phyloP scores from a whole-genome alignment of 2,113 vertebrate species.

The Eleginops maclovinus region DNA sequence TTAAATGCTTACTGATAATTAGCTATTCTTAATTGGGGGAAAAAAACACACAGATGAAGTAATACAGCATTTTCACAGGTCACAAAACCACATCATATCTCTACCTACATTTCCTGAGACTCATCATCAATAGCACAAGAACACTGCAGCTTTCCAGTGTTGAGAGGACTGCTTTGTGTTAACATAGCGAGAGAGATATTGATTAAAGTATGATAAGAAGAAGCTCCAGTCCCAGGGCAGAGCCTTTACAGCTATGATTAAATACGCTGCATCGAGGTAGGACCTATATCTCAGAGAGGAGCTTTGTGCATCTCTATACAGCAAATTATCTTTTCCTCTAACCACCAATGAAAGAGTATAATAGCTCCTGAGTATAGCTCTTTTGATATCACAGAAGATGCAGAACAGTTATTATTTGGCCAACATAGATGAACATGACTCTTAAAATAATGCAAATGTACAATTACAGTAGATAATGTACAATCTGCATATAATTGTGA shows the following conservation, averaged over 20 bases:
- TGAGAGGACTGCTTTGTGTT: conserved; percentile 77
- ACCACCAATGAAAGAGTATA: conserved; percentile 25
- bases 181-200: conserved; percentile 80
- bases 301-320: conserved; percentile 46
- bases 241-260: conserved; percentile 76
- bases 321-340: conserved; percentile 49
- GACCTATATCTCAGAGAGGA: conserved; percentile 65
- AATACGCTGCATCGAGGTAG: conserved; percentile 69
- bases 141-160: conserved; percentile 31
- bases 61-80: conserved; percentile 25
- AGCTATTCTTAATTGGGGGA: conserved; percentile 8
- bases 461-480: background rate
- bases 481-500: background rate
- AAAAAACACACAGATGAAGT: conserved; percentile 24
- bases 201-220: conserved; percentile 85
- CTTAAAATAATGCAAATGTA: background rate
- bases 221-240: conserved; percentile 77
- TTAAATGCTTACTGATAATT: conserved; percentile 9
- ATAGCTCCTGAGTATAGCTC: conserved; percentile 20
- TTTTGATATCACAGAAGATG: conserved; percentile 29
- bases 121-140: conserved; percentile 43
- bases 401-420: background rate
- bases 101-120: conserved; percentile 28
- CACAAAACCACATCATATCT: conserved; percentile 25
- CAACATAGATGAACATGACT: conserved; percentile 6